Percentiles rank a stretch among this genome's conserved stretches.
Evolutionary conservation across 2,888 invertebrate species (phyloP).

Genomic region (Liodrosophila aerea): DNA sequence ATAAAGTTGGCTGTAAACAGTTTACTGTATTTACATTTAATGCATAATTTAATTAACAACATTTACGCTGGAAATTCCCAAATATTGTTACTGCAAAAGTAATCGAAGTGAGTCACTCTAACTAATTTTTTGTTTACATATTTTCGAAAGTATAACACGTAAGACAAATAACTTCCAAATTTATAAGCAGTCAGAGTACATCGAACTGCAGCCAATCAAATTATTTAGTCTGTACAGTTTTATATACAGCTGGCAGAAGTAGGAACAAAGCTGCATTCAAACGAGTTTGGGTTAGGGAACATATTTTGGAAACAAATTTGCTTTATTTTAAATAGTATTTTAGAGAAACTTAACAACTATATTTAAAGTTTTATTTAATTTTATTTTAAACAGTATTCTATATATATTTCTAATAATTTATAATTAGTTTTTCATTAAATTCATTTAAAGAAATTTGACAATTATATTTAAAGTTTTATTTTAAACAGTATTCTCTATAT

Average conservation of each 20-base stretch:
- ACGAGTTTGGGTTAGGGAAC: constrained; percentile 19
- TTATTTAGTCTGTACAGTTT: constrained; percentile 1
- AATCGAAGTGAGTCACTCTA: neutral
- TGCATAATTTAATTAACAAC: constrained; percentile 15
- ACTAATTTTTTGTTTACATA: constrained; percentile 1
- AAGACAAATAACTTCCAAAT: neutral
- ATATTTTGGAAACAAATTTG: too few species aligned
- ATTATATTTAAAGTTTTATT: too few species aligned
- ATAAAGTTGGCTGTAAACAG: too few species aligned
- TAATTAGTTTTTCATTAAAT: too few species aligned
- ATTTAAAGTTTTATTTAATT: too few species aligned
- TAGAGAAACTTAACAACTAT: too few species aligned
- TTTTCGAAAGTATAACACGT: constrained; percentile 14
- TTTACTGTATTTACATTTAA: too few species aligned
- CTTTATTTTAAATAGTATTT: too few species aligned
- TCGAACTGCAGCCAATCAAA: constrained; percentile 25
- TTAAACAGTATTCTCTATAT: too few species aligned
- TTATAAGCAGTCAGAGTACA: constrained; percentile 22
- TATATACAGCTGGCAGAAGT: constrained; percentile 14
- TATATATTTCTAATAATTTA: too few species aligned
- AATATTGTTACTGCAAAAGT: neutral
- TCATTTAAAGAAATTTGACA: too few species aligned
- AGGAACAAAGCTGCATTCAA: constrained; percentile 2
- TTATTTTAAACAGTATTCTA: too few species aligned
- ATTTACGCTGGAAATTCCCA: constrained; percentile 16